Base-by-base conservation (phyloP, 2,113 vertebrate species). In the Columbina picui region DNA sequence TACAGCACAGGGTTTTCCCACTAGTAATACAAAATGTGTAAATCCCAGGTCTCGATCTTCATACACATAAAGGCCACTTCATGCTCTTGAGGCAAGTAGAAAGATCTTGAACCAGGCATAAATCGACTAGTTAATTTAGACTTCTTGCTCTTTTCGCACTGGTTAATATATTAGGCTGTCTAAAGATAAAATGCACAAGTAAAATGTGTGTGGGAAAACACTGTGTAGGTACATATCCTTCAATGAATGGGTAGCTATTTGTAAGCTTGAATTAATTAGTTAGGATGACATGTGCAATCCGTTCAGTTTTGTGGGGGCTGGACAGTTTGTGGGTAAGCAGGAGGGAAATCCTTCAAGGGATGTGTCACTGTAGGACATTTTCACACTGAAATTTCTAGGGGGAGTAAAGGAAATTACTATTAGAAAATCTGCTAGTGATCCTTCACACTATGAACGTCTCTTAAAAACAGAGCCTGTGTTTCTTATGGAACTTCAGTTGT, bases 241-340 rank as follows among this genome's bases (percentile, higher is more conserved):
- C 90, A 81, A 2, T 45, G 71, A 84, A 71, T 68, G 92, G 88
- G 49, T 84, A 82, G 80, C 90, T 94, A 55, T 96, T 94, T 95
- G 92, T 84, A 92, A 94, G 21, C 77, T 79, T 92, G 92, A 94
- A 96, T 94, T 93, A 94, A 96, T 93, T 73, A 96, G 60, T 57
- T 94, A 74, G 45, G 64, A 53, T 96, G 96, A 71, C 60, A 36
- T 59, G 15, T 80, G 80, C 60, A 56, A 80, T 93, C 81, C 36
- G 2, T 90, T 92, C 49, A 75, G 86, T 74, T 96, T 92, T 97
- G 92, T 94, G 93, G 93, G 95, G 92, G 92, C 65, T 94, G 90
- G 73, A 91, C 52, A 70, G 85, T 90, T 96, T 90, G 92, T 92
- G 90, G 67, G 88, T 85, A 92, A 95, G 92, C 92, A 56, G 61